Percentiles rank a stretch among this genome's conserved stretches.
Evolutionary conservation across 2,888 invertebrate genomes (phyloP).

Genomic region (Phortica okadai): DNA sequence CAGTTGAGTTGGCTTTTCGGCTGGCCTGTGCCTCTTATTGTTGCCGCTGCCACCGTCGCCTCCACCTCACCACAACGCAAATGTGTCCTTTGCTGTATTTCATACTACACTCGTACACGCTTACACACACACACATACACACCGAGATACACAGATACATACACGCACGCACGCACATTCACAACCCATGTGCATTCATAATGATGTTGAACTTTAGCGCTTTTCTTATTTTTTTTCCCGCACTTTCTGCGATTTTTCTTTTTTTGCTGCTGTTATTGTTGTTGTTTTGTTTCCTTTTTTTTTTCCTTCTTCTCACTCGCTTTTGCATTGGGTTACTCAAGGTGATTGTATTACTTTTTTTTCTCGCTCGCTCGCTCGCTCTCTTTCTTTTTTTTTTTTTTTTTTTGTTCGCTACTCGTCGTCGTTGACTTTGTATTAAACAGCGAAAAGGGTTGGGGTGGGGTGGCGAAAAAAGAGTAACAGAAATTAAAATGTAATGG

Average conservation of each 20-base stretch:
- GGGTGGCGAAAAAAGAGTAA: background rate
- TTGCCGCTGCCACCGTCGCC: constrained; percentile 28
- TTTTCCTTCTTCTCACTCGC: background rate
- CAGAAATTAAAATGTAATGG: constrained; percentile 15
- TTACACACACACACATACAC: background rate
- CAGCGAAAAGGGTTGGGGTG: background rate
- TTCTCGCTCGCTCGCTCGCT: constrained; percentile 19
- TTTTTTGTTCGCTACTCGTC: too few species aligned
- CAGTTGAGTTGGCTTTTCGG: too few species aligned
- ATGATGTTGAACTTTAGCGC: constrained; percentile 42
- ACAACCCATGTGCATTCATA: constrained; percentile 41
- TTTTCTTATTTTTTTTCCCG: background rate
- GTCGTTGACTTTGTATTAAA: background rate
- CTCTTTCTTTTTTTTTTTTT: too few species aligned
- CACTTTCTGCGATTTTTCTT: background rate
- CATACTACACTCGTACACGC: constrained; percentile 16
- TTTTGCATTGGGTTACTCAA: constrained; percentile 43
- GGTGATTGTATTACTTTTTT: constrained; percentile 50
- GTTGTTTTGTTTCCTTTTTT: background rate
- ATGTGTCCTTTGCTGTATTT: constrained; percentile 47
- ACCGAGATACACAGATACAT: too few species aligned
- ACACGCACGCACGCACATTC: too few species aligned
- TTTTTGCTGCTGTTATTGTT: background rate
- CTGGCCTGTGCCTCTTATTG: background rate
- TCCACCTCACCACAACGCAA: too few species aligned